Base-by-base conservation (phyloP, 2,797 vertebrate genomes). In the Odontamblyopus lacepedii region DNA sequence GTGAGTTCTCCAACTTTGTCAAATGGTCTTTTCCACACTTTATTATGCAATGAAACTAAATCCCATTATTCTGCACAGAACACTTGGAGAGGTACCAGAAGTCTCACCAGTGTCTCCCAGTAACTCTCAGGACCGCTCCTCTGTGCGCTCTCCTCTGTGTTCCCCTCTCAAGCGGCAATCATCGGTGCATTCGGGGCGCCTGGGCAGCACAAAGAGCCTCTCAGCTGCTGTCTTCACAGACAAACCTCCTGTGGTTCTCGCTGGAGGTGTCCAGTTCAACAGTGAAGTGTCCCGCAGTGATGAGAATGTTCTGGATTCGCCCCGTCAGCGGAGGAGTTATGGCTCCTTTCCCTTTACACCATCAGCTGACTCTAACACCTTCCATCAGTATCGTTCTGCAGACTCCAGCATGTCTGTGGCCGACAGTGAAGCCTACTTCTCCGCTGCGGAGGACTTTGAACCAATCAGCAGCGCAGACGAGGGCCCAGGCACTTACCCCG, bases 381-480 rank as follows among this genome's bases (percentile, higher is more conserved):
- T 99, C 90, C 98, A 97, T 84, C 98, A 98, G 70, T 98, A 98
- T 88, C 97, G 97, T 71, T 99, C 97, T 0, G 96, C 98, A 69
- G 97, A 98, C 86, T 99, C 98, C 66, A 98, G 96, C 75, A 97
- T 98, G 97, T 99, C 98, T 0, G 94, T 99, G 88, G 98, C 97
- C 0, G 98, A 99, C 71, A 99, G 98, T 0, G 98, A 99, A 93
- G 98, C 98, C 73, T 99, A 99, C 88, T 99, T 98, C 86, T 99
- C 98, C 0, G 98, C 98, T 0, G 92, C 97, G 0, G 98, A 99
- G 77, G 98, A 99, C 86, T 98, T 99, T 71, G 98, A 99, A 75
- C 97, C 96, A 0, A 95, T 98, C 79, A 99, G 98, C 86, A 99
- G 97, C 0, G 91, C 92, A 0, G 98, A 99, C 35, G 98, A 99